Evolutionary conservation across 1,140 invertebrate species (phyloP), one percentile per base, ranked within the genome.

Genomic region (Ctenoplectra terminalis): DNA sequence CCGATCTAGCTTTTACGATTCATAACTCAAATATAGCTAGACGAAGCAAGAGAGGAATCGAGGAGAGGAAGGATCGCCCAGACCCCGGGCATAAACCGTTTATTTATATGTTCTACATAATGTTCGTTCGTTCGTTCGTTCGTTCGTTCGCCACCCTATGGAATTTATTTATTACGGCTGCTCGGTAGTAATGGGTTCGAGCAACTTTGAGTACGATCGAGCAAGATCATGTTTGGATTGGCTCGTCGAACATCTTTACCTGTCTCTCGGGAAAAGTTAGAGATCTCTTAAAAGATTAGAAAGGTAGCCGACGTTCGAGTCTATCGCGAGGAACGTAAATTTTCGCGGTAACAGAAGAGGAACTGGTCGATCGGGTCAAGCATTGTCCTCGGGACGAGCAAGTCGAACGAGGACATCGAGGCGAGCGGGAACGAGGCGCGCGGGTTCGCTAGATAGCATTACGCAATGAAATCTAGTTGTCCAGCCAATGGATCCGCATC

Each of bases 401-500:
- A 77, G 23, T 63, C 75, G 58, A 82, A 82, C 77, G 77, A 80
- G 77, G 77, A 80, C 77, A 71, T 40, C 23, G 69, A 9, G 46
- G 26, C 20, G 69, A 40, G 1, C 34, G 77, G 58, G 29, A 46
- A 61, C 50, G 66, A 17, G 17, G 61, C 61, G 43, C 64, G 60
- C 58, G 69, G 46, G 66, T 69, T 70, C 73, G 70, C 26, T 83
- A 72, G 85, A 79, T 81, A 70, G 87, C 89, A 92, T 93, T 93
- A 92, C 90, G 92, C 92, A 93, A 93, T 92, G 90, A 91, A 92
- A 92, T 93, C 90, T 90, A 90, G 91, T 92, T 93, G 92, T 91
- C 90, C 90, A 91, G 91, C 90, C 92, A 93, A 93, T 93, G 91
- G 90, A 93, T 93, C 91, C 91, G 93, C 93, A 93, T 93, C 93